phyloP scores from a whole-genome alignment of 1,140 invertebrate genomes.

The Adelges cooleyi region DNA sequence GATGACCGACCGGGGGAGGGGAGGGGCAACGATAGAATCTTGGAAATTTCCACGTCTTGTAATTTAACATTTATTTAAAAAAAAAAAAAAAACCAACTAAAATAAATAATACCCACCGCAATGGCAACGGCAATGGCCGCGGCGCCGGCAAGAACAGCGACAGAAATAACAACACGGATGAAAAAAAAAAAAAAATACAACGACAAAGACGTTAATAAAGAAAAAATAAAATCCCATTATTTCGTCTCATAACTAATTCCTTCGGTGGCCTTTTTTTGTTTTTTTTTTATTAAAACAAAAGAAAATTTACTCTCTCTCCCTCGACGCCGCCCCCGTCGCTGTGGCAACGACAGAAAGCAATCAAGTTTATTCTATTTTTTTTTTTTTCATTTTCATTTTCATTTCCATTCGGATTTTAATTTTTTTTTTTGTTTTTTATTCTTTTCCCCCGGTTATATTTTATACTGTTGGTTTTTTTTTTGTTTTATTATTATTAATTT shows the following conservation, averaged over 20 bases:
- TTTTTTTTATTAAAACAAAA: not conserved
- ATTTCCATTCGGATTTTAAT: no score
- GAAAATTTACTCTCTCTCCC: not conserved
- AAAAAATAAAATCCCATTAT: constrained; percentile 25
- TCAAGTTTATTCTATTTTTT: no score
- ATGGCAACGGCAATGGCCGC: not conserved
- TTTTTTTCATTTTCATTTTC: no score
- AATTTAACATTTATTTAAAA: constrained; percentile 29
- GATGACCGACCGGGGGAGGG: not conserved
- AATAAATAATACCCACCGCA: constrained; percentile 29
- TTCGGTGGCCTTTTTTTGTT: not conserved
- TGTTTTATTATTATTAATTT: no score
- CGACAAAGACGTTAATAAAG: constrained; percentile 8
- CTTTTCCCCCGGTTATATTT: no score
- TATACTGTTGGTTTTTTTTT: no score
- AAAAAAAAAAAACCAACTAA: no score
- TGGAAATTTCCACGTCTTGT: constrained; percentile 28
- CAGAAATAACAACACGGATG: constrained; percentile 27
- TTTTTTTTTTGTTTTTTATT: no score
- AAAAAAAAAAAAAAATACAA: constrained; percentile 6
- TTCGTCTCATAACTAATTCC: constrained; percentile 28
- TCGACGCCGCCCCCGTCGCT: not conserved
- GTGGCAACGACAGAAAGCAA: not conserved
- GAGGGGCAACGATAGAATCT: constrained; percentile 15
- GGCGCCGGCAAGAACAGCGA: constrained; percentile 3